Percentiles rank a stretch among this genome's conserved stretches.
These are phyloP conservation scores for Athrips mouffetella DNA, from an alignment of 2,888 invertebrate species.

Conservation along the genomic window DNA sequence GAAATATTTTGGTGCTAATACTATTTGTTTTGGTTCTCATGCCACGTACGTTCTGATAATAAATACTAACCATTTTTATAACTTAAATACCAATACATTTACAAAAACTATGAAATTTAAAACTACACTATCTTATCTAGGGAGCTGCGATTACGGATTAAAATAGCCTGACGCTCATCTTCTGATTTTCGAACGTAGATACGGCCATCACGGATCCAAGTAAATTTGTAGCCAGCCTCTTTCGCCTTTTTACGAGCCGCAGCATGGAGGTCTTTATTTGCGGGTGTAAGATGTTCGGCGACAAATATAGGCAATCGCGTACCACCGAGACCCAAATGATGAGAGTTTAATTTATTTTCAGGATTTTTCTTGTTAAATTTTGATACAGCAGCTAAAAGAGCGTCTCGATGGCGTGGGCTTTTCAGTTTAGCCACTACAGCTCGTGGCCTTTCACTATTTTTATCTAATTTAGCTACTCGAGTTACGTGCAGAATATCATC, in stretches of 20 bases:
- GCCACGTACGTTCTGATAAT: conserved; percentile 19
- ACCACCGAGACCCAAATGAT: conserved; percentile 25
- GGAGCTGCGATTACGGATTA: conserved; percentile 15
- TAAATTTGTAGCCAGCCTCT: conserved; percentile 27
- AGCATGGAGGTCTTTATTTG: conserved; percentile 29
- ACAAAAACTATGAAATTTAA: neutral
- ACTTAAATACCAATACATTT: neutral
- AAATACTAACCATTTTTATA: conserved; percentile 8
- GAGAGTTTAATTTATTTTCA: conserved; percentile 20
- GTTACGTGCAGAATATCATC: conserved; percentile 22
- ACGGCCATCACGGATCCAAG: too few relatives aligned
- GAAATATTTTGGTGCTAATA: conserved; percentile 14
- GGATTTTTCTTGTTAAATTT: conserved; percentile 23
- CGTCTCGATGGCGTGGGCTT: conserved; percentile 23
- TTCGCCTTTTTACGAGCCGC: conserved; percentile 26
- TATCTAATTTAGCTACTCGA: conserved; percentile 25
- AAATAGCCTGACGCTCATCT: conserved; percentile 10
- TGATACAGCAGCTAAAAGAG: conserved; percentile 20
- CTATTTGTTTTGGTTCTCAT: conserved; percentile 16
- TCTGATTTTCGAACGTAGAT: conserved; percentile 23
- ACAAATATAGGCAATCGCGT: conserved; percentile 25
- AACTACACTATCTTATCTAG: neutral
- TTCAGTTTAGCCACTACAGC: conserved; percentile 23
- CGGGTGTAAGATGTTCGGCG: conserved; percentile 26
- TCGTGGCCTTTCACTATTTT: conserved; percentile 20